Conservation (phyloP, 2,888 invertebrate species). For the Tetramorium bicarinatum region DNA sequence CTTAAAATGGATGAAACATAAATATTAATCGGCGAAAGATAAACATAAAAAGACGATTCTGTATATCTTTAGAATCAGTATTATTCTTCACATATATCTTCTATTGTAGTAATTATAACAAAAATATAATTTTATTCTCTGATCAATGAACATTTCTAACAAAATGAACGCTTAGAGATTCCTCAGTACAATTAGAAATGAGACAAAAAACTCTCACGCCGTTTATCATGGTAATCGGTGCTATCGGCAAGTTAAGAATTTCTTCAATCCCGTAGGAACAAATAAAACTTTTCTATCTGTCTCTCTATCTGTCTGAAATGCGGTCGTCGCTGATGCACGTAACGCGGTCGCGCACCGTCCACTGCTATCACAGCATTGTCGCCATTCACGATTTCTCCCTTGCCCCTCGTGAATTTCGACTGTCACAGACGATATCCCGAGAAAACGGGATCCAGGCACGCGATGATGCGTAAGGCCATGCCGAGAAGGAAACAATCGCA, state of each 20-base stretch:
- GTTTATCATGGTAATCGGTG: background rate
- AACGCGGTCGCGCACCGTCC: background rate
- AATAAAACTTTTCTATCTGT: constrained; percentile 26
- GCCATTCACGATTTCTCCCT: constrained; percentile 40
- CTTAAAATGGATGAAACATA: background rate
- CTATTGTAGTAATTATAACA: background rate
- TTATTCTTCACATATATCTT: background rate
- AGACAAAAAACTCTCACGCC: background rate
- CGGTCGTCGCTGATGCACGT: background rate
- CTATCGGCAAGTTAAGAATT: constrained; percentile 4
- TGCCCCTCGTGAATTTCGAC: background rate
- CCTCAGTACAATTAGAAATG: background rate
- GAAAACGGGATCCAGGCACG: constrained; percentile 28
- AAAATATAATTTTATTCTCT: background rate
- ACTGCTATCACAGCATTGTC: constrained; percentile 24
- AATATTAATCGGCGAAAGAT: background rate
- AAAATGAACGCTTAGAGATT: background rate
- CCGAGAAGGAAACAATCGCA: constrained; percentile 25
- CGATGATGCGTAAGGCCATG: constrained; percentile 51
- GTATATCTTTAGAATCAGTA: background rate
- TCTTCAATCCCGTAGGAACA: background rate
- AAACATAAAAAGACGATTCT: background rate
- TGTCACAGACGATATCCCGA: background rate
- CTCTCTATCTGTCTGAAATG: background rate
- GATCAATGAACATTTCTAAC: background rate